phyloP scores from a whole-genome alignment of 1,140 invertebrate species.

The Drosophila leontia region DNA sequence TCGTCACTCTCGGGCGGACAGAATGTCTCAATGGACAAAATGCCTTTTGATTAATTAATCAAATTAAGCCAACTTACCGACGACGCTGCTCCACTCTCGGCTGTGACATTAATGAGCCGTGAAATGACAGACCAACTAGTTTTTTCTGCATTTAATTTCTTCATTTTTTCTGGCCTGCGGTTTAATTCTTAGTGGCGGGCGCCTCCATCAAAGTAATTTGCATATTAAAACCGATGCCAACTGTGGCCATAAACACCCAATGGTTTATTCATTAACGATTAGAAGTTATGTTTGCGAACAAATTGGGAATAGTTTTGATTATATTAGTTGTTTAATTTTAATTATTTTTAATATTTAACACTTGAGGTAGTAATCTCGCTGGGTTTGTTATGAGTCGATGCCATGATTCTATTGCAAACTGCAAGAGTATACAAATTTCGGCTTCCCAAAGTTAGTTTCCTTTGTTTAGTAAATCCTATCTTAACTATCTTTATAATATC shows the following conservation, averaged over 20 bases:
- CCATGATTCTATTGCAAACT: no score
- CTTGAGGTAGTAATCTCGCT: no score
- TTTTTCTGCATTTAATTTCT: constrained; percentile 38
- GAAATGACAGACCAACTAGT: constrained; percentile 67
- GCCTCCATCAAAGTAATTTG: constrained; percentile 10
- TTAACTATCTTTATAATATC: not conserved
- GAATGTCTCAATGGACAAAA: constrained; percentile 9
- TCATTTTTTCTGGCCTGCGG: constrained; percentile 25
- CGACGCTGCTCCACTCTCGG: constrained; percentile 34
- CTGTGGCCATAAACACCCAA: not conserved
- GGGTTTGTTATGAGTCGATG: no score
- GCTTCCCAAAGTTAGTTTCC: no score
- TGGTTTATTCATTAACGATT: constrained; percentile 18
- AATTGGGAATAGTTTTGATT: not conserved
- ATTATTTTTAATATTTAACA: not conserved
- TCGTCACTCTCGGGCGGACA: not conserved
- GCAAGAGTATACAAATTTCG: no score
- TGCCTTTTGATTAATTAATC: constrained; percentile 48
- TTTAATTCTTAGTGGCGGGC: constrained; percentile 27
- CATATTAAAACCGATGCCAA: constrained; percentile 17
- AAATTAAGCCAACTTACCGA: constrained; percentile 23
- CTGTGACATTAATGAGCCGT: constrained; percentile 68
- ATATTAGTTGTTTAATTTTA: not conserved
- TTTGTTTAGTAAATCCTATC: no score
- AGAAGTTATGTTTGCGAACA: not conserved